phyloP scores from a whole-genome alignment of 2,797 vertebrate species.

The Antennarius maculatus region DNA sequence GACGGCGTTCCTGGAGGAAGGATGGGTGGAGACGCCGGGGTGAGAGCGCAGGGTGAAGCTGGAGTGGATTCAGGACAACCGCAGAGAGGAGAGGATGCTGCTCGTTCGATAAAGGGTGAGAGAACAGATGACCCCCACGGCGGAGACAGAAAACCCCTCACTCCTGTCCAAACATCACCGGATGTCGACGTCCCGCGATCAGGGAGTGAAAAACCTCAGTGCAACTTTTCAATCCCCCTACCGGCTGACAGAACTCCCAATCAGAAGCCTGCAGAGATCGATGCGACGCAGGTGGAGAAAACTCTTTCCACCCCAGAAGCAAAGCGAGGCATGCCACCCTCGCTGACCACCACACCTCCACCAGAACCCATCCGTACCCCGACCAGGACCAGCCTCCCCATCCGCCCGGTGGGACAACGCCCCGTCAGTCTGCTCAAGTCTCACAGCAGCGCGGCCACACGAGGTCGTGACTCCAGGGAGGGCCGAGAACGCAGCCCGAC shows the following conservation, averaged over 20 bases:
- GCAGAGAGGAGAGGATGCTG: slow-evolving; percentile 48
- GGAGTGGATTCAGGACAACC: slow-evolving; percentile 39
- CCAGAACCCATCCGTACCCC: slow-evolving; percentile 63
- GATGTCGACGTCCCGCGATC: slow-evolving; percentile 42
- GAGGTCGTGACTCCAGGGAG: slow-evolving; percentile 74
- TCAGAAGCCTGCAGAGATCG: slow-evolving; percentile 54
- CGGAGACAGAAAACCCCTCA: slow-evolving; percentile 49
- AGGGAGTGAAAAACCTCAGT: slow-evolving; percentile 60
- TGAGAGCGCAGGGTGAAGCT: slow-evolving; percentile 23
- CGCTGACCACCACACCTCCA: slow-evolving; percentile 21
- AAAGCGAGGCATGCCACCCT: slow-evolving; percentile 50
- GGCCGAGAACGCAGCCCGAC: slow-evolving; percentile 78
- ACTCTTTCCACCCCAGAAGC: slow-evolving; percentile 41
- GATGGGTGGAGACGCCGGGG: slow-evolving; percentile 21
- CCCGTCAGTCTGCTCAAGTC: slow-evolving; percentile 79
- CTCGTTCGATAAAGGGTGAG: slow-evolving; percentile 42
- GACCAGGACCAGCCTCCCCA: slow-evolving; percentile 64
- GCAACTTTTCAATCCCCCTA: slow-evolving; percentile 62
- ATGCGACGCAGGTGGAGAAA: slow-evolving; percentile 43
- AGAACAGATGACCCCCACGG: slow-evolving; percentile 45
- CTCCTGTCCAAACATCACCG: slow-evolving; percentile 45
- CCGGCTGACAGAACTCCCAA: slow-evolving; percentile 38
- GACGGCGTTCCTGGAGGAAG: slow-evolving; percentile 37
- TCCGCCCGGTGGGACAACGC: slow-evolving; percentile 70
- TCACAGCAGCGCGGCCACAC: slow-evolving; percentile 69